Percentiles rank a stretch among this genome's conserved stretches.
phyloP scores from a whole-genome alignment of 2,113 vertebrate genomes.

The Carollia perspicillata region DNA sequence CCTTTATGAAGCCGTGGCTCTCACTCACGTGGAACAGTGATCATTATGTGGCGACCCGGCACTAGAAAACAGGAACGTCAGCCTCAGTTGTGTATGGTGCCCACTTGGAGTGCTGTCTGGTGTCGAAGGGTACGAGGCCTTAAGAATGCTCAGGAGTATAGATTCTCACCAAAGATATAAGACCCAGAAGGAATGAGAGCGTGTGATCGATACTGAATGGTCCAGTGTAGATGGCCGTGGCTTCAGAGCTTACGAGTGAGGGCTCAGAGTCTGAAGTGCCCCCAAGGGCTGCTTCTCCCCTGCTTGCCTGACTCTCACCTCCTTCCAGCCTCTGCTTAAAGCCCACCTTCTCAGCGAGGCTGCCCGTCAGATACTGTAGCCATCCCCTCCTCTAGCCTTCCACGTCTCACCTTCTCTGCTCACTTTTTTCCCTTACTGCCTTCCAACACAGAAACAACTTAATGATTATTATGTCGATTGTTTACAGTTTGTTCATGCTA shows the following conservation, averaged over 20 bases:
- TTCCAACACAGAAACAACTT: neutral
- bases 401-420: neutral
- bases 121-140: neutral
- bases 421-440: neutral
- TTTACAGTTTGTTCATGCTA: neutral
- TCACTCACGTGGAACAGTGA: neutral
- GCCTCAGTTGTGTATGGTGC: neutral
- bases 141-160: neutral
- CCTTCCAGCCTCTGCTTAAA: neutral
- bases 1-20: neutral
- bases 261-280: neutral
- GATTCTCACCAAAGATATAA: neutral
- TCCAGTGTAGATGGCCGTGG: neutral
- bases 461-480: neutral
- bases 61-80: neutral
- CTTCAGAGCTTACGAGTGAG: neutral
- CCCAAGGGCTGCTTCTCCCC: neutral
- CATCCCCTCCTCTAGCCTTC: no score
- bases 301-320: neutral
- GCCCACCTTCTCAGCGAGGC: neutral
- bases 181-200: neutral
- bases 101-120: neutral
- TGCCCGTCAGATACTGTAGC: neutral
- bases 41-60: neutral
- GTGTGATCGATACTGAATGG: neutral